Evolutionary conservation across 2,797 vertebrate species (phyloP), one percentile per base, ranked within the genome.

Genomic region (Lutra lutra): DNA sequence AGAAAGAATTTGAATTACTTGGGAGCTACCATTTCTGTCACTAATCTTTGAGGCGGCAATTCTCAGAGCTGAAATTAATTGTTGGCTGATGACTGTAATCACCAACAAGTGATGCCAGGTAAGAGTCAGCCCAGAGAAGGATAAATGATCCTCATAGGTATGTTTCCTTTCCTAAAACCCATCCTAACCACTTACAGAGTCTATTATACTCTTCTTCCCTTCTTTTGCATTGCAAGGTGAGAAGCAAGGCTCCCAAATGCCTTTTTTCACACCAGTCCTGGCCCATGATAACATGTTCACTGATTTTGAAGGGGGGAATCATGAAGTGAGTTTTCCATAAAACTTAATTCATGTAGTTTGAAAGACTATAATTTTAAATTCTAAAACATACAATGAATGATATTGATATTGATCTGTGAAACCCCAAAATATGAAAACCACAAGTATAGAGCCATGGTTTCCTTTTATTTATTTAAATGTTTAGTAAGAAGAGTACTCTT

Each of bases 291-390:
- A 79, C 7, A 66, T 40, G 70, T 93, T 85, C 32, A 72, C 20
- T 66, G 13, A 73, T 54, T 82, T 60, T 23, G 38, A 64, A 27
- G 38, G 40, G 35, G 68, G 88, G 29, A 90, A 90, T 5, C 40
- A 54, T 83, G 85, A 88, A 93, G 58, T 86, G 21, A 93, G 21
- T 92, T 95, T 90, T 94, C n/a, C 73, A 89, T 90, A 90, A 96
- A 88, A 88, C 56, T 73, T 78, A 93, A 90, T 62, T 80, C 60
- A 79, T 79, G 91, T 86, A 51, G 20, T 80, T 93, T 83, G 66
- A 92, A 96, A 94, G 88, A 86, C 85, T 93, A 11, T 94, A 92
- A 96, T 95, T 97, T 97, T 85, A 92, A 95, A n/a, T 86, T 94
- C 62, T 91, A 32, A 82, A 95, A 78, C 46, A 92, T 73, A 56